These are phyloP conservation scores for Aphelinus certus DNA, from an alignment of 1,140 invertebrate species.

Conservation along the genomic window DNA sequence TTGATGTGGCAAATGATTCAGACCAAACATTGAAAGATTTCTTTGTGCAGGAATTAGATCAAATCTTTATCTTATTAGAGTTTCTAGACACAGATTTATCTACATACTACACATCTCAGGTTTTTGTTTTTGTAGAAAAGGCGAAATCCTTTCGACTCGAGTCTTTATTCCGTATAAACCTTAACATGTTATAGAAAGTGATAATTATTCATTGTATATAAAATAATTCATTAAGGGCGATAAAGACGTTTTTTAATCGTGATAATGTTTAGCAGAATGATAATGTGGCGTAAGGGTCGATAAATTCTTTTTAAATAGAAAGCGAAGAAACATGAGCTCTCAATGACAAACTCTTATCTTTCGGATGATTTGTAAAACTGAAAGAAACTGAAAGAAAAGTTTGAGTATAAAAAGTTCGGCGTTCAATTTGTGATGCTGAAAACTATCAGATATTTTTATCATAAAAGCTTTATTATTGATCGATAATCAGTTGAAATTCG, in stretches of 20 bases:
- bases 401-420: background rate
- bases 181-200: slow-evolving; percentile 21
- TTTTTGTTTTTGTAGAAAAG: slow-evolving; percentile 19
- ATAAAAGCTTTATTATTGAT: no score
- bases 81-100: slow-evolving; percentile 27
- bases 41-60: slow-evolving; percentile 39
- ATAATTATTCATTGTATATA: slow-evolving; percentile 34
- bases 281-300: background rate
- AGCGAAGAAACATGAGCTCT: slow-evolving; percentile 10
- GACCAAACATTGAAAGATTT: slow-evolving; percentile 30
- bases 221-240: slow-evolving; percentile 26
- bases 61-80: slow-evolving; percentile 29
- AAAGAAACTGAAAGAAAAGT: background rate
- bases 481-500: no score
- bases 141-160: slow-evolving; percentile 13
- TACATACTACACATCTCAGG: slow-evolving; percentile 11
- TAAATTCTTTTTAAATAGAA: background rate
- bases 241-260: slow-evolving; percentile 36
- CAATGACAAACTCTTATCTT: slow-evolving; percentile 29
- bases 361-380: slow-evolving; percentile 20
- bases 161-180: slow-evolving; percentile 26
- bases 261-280: slow-evolving; percentile 2
- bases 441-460: no score
- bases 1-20: slow-evolving; percentile 36
- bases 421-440: no score